Base-by-base conservation (phyloP, 2,113 vertebrate species). In the Pelecanoides urinatrix region DNA sequence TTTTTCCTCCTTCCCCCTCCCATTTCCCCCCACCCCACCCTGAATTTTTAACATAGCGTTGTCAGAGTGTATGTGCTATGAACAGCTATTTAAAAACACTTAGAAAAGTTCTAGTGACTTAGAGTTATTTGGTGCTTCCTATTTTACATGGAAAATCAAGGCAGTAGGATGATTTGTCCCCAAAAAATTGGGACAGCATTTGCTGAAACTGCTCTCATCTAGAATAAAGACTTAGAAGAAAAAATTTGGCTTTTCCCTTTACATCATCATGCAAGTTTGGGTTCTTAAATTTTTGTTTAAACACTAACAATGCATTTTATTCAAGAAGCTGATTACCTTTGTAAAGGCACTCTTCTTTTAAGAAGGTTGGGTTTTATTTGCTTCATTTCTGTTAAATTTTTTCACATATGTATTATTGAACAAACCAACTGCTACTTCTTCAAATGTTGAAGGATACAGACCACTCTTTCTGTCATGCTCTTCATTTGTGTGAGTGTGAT, bases 261-360 rank as follows among this genome's bases (percentile, higher is more conserved):
- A 30, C 5, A 52, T 50, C 67, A 52, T 59, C 49, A 30, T 85
- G 58, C 27, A 67, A 65, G 52, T 30, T 67, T 16, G 19, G 23
- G 21, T 76, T 53, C 45, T 79, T 66, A n/a, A 44, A 11, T 36
- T 78, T 84, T 74, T 74, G 11, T 38, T 76, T 75, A 58, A 93
- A 96, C 92, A 93, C 85, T 93, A 97, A 91, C 19, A 63, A 30
- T 36, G 8, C 65, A 49, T 77, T 93, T 75, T 82, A 38, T 38
- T 94, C 23, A 68, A 91, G 30, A 61, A 87, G 40, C 9, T 63
- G n/a, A 62, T 72, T 44, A 68, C 47, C 56, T 82, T 61, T 66
- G 32, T 67, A 32, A 87, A 84, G 73, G 26, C 56, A 23, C 50
- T 59, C 23, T 36, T 63, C 25, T 66, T 55, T 59, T 44, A 25